A percentile compares a stretch with the other conserved stretches of the same genome.
phyloP scores from a whole-genome alignment of 2,797 vertebrate genomes.

The Pipistrellus pipistrellus region DNA sequence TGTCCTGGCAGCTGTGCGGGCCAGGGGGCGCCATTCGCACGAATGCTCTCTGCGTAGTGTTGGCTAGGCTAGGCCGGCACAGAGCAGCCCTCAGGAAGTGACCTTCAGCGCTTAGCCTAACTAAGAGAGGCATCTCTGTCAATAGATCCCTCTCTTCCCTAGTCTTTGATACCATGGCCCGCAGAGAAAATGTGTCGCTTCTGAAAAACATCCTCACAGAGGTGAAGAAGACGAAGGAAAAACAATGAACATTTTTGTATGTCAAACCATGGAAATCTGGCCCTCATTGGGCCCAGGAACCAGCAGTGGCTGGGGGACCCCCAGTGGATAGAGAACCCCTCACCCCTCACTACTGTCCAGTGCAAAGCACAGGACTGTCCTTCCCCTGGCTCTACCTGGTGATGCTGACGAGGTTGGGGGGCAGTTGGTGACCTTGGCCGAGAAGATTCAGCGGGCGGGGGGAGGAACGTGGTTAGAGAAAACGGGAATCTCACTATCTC shows the following conservation, averaged over 20 bases:
- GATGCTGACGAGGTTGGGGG: rapidly evolving
- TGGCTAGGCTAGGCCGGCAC: rapidly evolving
- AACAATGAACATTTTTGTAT: neutral
- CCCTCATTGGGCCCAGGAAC: neutral
- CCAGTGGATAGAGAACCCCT: neutral
- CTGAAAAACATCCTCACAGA: neutral
- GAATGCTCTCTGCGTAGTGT: neutral
- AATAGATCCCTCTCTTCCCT: neutral
- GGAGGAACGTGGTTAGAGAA: neutral
- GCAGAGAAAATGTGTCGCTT: neutral
- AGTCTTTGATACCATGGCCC: neutral
- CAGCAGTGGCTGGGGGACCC: neutral
- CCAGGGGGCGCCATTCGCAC: neutral
- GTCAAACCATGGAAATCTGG: neutral
- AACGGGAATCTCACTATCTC: neutral
- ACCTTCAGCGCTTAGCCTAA: neutral
- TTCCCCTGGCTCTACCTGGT: neutral
- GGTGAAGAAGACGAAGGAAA: neutral
- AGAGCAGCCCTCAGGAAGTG: neutral
- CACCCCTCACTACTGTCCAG: neutral
- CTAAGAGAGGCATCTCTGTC: neutral
- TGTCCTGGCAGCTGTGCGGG: neutral
- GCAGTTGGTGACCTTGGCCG: neutral
- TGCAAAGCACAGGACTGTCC: neutral
- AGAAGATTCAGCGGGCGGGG: neutral